phyloP scores from a whole-genome alignment of 2,113 vertebrate species.

The Ovis aries region ARS-UI_Ramb_v3.0 NC_056059.1:50985501-50986000 shows the following conservation, averaged over 20 bases:
- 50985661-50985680: neutral
- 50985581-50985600: neutral
- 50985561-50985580: neutral
- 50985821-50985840: neutral
- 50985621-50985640: neutral
- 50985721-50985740: neutral
- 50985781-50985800: neutral
- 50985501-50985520: neutral
- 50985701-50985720: neutral
- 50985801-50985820: neutral
- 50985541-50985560: neutral
- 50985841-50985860: accelerated
- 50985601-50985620: neutral
- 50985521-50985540: neutral
- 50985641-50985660: neutral
- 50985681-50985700: neutral
- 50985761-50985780: neutral
- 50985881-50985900: neutral
- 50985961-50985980: neutral
- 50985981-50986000: neutral
- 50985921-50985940: neutral
- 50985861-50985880: neutral
- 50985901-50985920: neutral
- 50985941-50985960: neutral
- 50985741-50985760: neutral